A percentile compares a stretch with the other conserved stretches of the same genome.
These are phyloP conservation scores for Dicentrarchus labrax DNA, from an alignment of 2,113 vertebrate genomes.

Conservation along the genomic window DNA sequence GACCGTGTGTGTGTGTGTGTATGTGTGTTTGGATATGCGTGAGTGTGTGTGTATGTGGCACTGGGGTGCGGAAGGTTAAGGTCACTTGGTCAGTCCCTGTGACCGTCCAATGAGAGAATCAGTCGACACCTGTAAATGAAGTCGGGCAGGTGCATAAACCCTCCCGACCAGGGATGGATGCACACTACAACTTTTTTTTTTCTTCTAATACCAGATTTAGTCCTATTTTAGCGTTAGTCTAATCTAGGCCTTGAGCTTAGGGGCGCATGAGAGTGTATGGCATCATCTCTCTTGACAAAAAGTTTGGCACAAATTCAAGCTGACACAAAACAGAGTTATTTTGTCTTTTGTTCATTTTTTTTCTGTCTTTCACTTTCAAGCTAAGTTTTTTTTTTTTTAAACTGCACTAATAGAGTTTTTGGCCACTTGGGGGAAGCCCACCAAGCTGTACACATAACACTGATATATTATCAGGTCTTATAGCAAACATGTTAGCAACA, in stretches of 20 bases:
- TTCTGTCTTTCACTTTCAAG: background rate
- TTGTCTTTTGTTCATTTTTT: background rate
- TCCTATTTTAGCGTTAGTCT: slow-evolving; percentile 50
- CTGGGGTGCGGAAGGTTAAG: slow-evolving; percentile 81
- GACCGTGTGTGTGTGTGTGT: slow-evolving; percentile 36
- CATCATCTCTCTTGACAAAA: slow-evolving; percentile 13
- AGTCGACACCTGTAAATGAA: slow-evolving; percentile 88
- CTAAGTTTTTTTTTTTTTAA: background rate
- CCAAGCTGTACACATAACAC: background rate
- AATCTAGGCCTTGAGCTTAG: slow-evolving; percentile 16
- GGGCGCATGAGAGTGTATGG: background rate
- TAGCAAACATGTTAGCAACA: background rate
- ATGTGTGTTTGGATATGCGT: slow-evolving; percentile 41
- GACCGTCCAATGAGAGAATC: slow-evolving; percentile 84
- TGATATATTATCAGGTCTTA: background rate
- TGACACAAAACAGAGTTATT: background rate
- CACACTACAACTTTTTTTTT: slow-evolving; percentile 51
- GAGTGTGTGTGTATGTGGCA: slow-evolving; percentile 48
- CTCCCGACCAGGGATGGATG: slow-evolving; percentile 65
- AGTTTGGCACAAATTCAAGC: slow-evolving; percentile 13
- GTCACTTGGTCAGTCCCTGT: slow-evolving; percentile 86
- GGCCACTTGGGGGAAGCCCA: background rate
- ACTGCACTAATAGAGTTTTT: background rate
- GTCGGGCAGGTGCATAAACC: slow-evolving; percentile 84
- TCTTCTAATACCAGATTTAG: slow-evolving; percentile 36